Base-by-base conservation (phyloP, 2,888 invertebrate genomes). In the Andrena hattorfiana region DNA sequence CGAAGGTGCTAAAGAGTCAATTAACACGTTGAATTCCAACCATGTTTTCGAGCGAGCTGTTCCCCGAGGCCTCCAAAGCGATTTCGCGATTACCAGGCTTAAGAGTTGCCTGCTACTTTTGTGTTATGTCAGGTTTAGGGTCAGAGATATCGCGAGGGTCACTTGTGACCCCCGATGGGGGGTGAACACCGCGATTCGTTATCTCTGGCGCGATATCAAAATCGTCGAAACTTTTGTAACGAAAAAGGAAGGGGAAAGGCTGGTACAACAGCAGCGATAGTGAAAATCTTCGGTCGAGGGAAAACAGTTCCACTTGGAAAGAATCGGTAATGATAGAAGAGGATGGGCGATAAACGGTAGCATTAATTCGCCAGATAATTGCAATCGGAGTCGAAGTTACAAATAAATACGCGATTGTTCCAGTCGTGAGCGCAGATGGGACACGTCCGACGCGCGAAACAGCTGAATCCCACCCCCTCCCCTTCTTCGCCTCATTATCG, bases 331-430 rank as follows among this genome's bases (percentile, higher is more conserved):
- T 62, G 13, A 63, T 49, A 10, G 51, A n/a, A 6, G 3, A 8
- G 20, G 20, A n/a, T 13, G 56, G 2, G 16, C 51, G 69, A 71
- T 69, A 75, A 71, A 67, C 63, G 26, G 28, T 23, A 35, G 67
- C 63, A 72, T 79, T 79, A 78, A 81, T 81, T 79, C 30, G 23
- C 35, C 20, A 68, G 79, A 81, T 81, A 81, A 64, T 13, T 20
- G 63, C 28, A 72, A 78, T 81, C 81, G 23, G n/a, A 20, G 23
- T 26, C 48, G 42, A 66, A 67, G 66, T 23, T 26, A 26, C 79
- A 51, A 73, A 72, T 68, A 81, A 81, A 68, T 68, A 68, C 49
- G 54, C 28, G 28, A 35, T 23, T 16, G 56, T 60, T 48, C 60
- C 30, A 7, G 35, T 13, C 2, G 26, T 16, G 16, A 16, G 56